Conservation (phyloP, 2,113 vertebrate species). For the Peucedramus taeniatus region DNA sequence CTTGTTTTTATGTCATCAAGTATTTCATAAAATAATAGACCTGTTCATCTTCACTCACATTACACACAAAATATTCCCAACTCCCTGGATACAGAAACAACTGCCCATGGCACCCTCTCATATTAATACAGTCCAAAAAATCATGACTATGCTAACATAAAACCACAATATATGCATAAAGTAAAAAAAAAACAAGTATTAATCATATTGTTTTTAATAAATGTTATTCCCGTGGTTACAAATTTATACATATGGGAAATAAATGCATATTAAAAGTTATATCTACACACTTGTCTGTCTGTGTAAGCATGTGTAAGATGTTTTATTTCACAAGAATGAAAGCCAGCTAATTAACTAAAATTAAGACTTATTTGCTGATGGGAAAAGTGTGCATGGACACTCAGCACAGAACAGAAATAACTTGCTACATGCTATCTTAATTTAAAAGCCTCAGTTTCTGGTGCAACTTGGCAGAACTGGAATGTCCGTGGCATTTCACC, state of each 20-base stretch:
- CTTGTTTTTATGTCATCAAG: not conserved
- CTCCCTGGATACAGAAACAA: not conserved
- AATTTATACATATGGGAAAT: not conserved
- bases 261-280: not conserved
- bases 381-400: not conserved
- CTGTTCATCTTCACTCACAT: not conserved
- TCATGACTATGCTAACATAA: accelerated
- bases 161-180: not conserved
- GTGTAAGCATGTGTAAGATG: not conserved
- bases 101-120: not conserved
- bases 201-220: not conserved
- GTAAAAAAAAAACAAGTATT: not conserved
- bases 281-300: not conserved
- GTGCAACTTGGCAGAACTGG: not conserved
- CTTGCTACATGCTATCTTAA: not conserved
- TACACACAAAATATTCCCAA: not conserved
- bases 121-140: not conserved
- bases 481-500: not conserved
- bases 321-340: not conserved
- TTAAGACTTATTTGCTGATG: not conserved
- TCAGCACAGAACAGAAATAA: not conserved
- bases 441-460: not conserved
- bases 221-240: not conserved
- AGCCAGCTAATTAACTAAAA: not conserved
- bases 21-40: not conserved